A percentile compares a stretch with the other conserved stretches of the same genome.
Conservation (phyloP, 2,113 vertebrate genomes). For the Okapia johnstoni region DNA sequence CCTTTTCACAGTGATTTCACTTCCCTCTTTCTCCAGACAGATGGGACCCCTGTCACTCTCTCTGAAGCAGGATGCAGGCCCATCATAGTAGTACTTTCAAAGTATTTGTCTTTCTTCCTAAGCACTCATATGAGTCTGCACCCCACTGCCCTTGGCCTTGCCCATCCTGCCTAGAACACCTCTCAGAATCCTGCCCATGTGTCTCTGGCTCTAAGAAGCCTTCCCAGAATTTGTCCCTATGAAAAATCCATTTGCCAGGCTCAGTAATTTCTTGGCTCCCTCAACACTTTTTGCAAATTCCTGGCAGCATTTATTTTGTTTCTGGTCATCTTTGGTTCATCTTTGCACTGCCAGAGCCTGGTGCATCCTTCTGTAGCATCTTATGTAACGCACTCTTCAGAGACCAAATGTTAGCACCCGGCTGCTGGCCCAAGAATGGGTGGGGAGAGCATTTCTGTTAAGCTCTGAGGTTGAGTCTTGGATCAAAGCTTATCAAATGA, state of each 20-base stretch:
- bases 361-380: background rate
- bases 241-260: background rate
- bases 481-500: background rate
- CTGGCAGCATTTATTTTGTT: background rate
- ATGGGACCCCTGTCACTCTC: background rate
- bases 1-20: slow-evolving; percentile 29
- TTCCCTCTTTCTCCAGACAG: slow-evolving; percentile 57
- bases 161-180: background rate
- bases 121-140: background rate
- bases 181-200: background rate
- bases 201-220: background rate
- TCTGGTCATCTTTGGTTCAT: background rate
- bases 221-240: background rate
- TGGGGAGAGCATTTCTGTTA: background rate
- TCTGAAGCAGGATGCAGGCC: background rate
- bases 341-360: background rate
- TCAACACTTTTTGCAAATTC: background rate
- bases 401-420: background rate
- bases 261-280: background rate
- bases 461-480: background rate
- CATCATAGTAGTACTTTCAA: background rate
- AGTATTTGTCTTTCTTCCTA: background rate
- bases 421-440: too few species aligned
- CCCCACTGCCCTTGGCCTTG: background rate
- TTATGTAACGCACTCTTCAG: background rate